Base-by-base conservation (phyloP, 2,113 vertebrate genomes). In the Gallinago media region DNA sequence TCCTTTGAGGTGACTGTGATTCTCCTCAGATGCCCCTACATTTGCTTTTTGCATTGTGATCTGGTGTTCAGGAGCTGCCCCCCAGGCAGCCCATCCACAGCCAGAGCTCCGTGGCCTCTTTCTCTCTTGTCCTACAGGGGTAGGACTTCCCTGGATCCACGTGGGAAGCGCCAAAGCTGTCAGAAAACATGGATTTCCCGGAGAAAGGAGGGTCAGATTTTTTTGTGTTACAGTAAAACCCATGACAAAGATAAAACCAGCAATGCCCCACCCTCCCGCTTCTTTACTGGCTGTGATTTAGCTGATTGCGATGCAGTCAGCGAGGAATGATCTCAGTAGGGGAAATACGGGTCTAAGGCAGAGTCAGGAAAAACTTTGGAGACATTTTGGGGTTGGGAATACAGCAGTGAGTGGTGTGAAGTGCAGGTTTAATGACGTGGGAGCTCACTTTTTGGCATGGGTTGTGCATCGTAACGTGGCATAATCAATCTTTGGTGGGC, bases 381-480 rank as follows among this genome's bases (percentile, higher is more conserved):
- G 83, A 54, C 34, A 2, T 26, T 9, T 31, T 38, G 65, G 77
- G 77, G 15, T 0, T 68, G 85, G 70, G 52, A 21, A 3, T 3
- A 6, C 17, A 21, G 68, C 92, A 50, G 73, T 1, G 76, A 55
- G 62, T 5, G 46, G 25, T 36, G 38, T 4, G 52, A 54, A 15
- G n/a, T 3, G 80, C 8, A 36, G 42, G 42, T 20, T 4, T 22
- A 15, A 1, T 2, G 21, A 3, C 31, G 5, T 7, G 55, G 15
- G 58, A 82, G 40, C 59, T 81, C 0, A 0, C 11, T 55, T 59
- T 62, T n/a, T 16, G 10, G 54, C 15, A 1, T 0, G 34, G 66
- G 44, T 23, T 59, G 31, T 31, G 81, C 38, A 2, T 12, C 8
- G 38, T 8, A 6, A 5, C 18, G 4, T 31, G 75, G 61, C 55